phyloP scores from a whole-genome alignment of 1,140 invertebrate species.

The Ips typographus region DNA sequence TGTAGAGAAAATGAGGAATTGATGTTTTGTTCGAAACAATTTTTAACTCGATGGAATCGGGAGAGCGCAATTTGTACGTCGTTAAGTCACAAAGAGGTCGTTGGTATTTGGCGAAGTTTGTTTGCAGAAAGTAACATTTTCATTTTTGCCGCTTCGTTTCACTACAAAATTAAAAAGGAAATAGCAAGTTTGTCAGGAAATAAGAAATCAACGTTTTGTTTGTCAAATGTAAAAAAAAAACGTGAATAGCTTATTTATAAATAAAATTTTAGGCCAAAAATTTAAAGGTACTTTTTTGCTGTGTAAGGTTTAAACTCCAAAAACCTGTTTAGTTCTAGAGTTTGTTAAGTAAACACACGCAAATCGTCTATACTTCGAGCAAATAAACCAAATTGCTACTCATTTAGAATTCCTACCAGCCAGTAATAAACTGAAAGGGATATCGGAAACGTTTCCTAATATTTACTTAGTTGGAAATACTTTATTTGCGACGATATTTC shows the following conservation, averaged over 20 bases:
- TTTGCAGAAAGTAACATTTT: no score
- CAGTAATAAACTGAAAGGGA: conserved; percentile 15
- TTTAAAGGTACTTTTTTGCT: no score
- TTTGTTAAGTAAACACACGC: background rate
- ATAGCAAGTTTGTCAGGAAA: no score
- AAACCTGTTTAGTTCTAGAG: no score
- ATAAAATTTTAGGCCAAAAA: no score
- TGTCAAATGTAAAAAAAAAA: no score
- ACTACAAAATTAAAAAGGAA: no score
- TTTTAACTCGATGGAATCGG: background rate
- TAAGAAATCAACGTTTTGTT: no score
- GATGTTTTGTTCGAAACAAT: background rate
- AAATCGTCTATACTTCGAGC: background rate
- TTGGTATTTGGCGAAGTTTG: no score
- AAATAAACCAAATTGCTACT: conserved; percentile 13
- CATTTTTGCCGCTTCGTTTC: no score
- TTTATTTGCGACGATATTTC: conserved; percentile 18
- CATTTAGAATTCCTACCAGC: conserved; percentile 14
- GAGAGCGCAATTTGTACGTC: background rate
- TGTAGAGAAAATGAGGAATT: background rate
- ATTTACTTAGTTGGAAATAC: conserved; percentile 15
- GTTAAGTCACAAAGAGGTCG: background rate
- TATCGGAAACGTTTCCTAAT: conserved; percentile 12
- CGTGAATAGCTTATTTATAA: no score
- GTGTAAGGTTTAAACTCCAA: no score